Base-by-base conservation (phyloP, 1,140 invertebrate species). In the Theocolax elegans region DNA sequence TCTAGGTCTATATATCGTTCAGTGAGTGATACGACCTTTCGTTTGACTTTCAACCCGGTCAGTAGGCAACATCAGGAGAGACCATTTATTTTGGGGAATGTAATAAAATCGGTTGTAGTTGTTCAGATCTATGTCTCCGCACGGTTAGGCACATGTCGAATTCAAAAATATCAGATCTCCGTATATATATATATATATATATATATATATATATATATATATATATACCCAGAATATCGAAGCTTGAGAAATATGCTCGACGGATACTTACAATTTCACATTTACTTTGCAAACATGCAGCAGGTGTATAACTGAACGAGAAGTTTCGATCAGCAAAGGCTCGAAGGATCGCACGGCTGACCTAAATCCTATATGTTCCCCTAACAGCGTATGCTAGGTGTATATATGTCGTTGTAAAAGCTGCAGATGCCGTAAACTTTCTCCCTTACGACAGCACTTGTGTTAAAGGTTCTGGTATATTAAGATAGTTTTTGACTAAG, bases 181-280 rank as follows among this genome's bases (percentile, higher is more conserved):
- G 31, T 35, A 49, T 6, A 23, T 21, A 4, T 23, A 23, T 49
- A 6, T 6, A 38, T 38, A 12, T 38, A 38, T 7, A 13, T 23
- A 25, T 4, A 7, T 8, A 46, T 4, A n/a, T 46, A n/a, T n/a
- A 15, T 46, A 6, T 6, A 38, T 38, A 12, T 38, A 38, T 7
- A 13, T 23, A 25, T 4, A 7, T 8, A 15, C 6, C 21, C 19
- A 19, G 21, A 48, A 48, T 62, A 62, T 62, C n/a, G 56, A 2
- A 2, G 35, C 35, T 23, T 27, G 25, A 54, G 27, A 29, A 17
- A 62, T 48, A 62, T 29, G 15, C 21, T 59, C 25, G 59, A 12
- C 1, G 42, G 59, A 48, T 48, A 31, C 42, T 62, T 62, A 62
- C 46, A 62, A 62, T 62, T 62, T 42, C 23, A 29, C 56, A 42